Evolutionary conservation across 2,113 vertebrate genomes (phyloP), one percentile per base, ranked within the genome.

Genomic region (Zosterops lateralis): DNA sequence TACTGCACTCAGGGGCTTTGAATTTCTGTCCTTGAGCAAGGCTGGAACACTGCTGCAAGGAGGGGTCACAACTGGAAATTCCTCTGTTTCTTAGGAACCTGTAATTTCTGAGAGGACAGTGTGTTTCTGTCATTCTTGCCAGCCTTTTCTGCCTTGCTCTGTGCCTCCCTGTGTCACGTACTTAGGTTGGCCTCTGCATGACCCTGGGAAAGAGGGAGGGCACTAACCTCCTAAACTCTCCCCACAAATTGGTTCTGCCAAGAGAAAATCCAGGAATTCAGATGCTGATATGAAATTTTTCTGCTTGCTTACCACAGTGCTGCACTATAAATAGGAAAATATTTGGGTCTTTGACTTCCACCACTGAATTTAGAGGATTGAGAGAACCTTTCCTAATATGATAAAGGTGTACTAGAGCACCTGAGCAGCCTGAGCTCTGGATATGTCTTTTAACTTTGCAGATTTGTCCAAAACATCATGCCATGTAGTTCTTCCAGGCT

Each of bases 241-340:
- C 38, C 25, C 51, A 67, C 32, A 91, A 38, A 71, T 83, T n/a
- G 22, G 8, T 53, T 84, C 28, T 90, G 68, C 53, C 68, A 80
- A 71, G 67, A 85, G 17, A 85, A 95, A 90, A 91, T 87, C n/a
- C 56, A 83, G 74, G 87, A 72, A 70, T 87, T 91, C 72, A 66
- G 32, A 75, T 83, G 17, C 24, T 54, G 14, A 61, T 92, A 57
- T 2, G 22, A 72, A 45, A 13, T 47, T 72, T 79, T 90, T 75
- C n/a, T 73, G 38, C 47, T 84, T 75, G 5, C n/a, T 91, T 87
- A 62, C 6, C 24, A 70, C 45, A 76, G 10, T 56, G 51, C 26
- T 87, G 32, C 56, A 45, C 71, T 76, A 72, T 87, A 83, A 89
- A 70, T 82, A 72, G 44, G 58, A 85, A 82, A 62, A 72, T 34